Evolutionary conservation across 1,140 invertebrate species (phyloP).

Genomic region (Stegodyphus dumicola): DNA sequence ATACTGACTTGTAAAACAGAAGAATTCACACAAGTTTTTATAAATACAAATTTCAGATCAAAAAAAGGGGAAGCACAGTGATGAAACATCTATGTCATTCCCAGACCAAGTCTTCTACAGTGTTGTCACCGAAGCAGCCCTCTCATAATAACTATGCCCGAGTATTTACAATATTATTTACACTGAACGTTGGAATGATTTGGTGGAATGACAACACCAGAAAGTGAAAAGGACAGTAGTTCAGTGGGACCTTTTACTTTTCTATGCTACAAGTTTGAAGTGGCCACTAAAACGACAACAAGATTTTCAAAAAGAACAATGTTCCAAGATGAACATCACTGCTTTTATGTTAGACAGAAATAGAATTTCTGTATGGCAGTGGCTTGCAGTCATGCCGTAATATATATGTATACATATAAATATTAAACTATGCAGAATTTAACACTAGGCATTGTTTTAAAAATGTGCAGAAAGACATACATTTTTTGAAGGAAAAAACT

Average conservation of each 20-base stretch:
- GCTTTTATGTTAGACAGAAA: conserved; percentile 60
- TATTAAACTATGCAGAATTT: conserved; percentile 61
- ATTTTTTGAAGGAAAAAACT: too few relatives aligned
- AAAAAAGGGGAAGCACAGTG: too few relatives aligned
- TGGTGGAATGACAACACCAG: conserved; percentile 40
- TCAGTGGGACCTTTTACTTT: conserved; percentile 43
- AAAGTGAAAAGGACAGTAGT: conserved; percentile 57
- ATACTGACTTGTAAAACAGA: too few relatives aligned
- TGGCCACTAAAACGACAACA: conserved; percentile 60
- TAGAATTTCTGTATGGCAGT: conserved; percentile 58
- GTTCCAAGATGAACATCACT: conserved; percentile 57
- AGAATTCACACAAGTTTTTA: too few relatives aligned
- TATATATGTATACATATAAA: conserved; percentile 60
- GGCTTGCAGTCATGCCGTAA: conserved; percentile 58
- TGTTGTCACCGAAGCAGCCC: too few relatives aligned
- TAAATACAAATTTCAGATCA: too few relatives aligned
- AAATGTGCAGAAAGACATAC: conserved; percentile 47
- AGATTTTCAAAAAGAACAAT: conserved; percentile 58
- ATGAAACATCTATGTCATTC: too few relatives aligned
- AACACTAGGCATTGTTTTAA: conserved; percentile 53
- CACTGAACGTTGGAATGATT: conserved; percentile 57
- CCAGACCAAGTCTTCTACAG: too few relatives aligned
- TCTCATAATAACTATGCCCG: too few relatives aligned
- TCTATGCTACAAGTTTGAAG: conserved; percentile 58
- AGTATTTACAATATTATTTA: conserved; percentile 55